Evolutionary conservation across 2,113 vertebrate species (phyloP).

Genomic region (Romanogobio albipinnatus): DNA sequence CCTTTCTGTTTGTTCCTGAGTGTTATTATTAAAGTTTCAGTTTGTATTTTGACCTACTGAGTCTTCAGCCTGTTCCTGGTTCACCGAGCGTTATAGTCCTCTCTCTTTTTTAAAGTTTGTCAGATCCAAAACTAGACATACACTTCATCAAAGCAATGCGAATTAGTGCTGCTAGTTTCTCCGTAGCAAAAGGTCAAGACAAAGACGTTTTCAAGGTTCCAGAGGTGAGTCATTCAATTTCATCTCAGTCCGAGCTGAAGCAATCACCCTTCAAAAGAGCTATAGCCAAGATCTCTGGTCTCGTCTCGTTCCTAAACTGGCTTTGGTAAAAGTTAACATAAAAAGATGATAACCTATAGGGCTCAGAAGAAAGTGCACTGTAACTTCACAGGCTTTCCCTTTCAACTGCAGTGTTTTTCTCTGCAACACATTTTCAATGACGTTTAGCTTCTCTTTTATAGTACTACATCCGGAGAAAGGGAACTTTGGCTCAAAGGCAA

Average conservation of each 20-base stretch:
- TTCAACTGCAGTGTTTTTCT: not conserved
- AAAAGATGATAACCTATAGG: not conserved
- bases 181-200: not conserved
- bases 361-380: not conserved
- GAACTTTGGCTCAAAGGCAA: not conserved
- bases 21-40: too few species aligned
- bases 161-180: not conserved
- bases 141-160: not conserved
- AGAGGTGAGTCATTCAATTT: constrained; percentile 11
- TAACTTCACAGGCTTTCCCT: not conserved
- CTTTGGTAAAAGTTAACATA: not conserved
- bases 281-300: not conserved
- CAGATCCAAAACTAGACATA: not conserved
- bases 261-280: not conserved
- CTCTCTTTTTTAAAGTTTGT: too few species aligned
- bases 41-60: too few species aligned
- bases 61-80: too few species aligned
- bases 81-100: too few species aligned
- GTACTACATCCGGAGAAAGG: not conserved
- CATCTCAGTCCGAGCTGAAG: not conserved
- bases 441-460: not conserved
- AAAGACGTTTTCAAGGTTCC: constrained; percentile 1
- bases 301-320: not conserved
- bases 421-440: not conserved
- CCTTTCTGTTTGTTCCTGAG: too few species aligned